Base-by-base conservation (phyloP, 2,888 invertebrate genomes). In the Hypercompe scribonia region DNA sequence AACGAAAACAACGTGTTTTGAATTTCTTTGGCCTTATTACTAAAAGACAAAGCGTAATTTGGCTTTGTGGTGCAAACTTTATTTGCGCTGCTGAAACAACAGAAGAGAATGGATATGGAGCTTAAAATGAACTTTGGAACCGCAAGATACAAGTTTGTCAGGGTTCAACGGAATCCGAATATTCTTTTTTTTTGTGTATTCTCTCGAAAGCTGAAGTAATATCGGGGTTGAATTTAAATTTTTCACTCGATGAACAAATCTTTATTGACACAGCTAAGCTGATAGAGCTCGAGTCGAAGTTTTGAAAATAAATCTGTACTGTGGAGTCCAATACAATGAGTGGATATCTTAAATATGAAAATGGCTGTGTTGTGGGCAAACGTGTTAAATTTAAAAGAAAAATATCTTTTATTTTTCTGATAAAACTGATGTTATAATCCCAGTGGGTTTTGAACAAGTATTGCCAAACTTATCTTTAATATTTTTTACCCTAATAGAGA, bases 191-290 rank as follows among this genome's bases (percentile, higher is more conserved):
- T 83, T 83, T 85, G 80, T 87, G 85, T 87, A 84, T 84, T 84
- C 78, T 79, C 78, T 81, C 77, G 74, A 82, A 85, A 86, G 79
- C 85, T 77, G 78, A 58, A 82, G 84, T 85, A 86, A 88, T 86
- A 88, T 86, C 84, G 87, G 72, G 83, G 78, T 70, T 80, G 85
- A 87, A 88, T 89, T 90, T 86, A 88, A 89, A 88, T 87, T 89
- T 90, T 90, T 90, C 89, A 90, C 82, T 84, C 87, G 82, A 85
- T 88, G 85, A 85, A 82, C 89, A 87, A 89, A 90, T 89, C 88
- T 85, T 85, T 89, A 89, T 88, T 85, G 90, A 87, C 85, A 81
- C 71, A 81, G 76, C 83, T 88, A 83, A 89, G 85, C 87, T 80
- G 80, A 77, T 78, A 80, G 73, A 78, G 84, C 76, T 21, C n/a